These are phyloP conservation scores for Phataginus tetradactyla DNA, from an alignment of 2,797 vertebrate genomes.

Conservation along the genomic window DNA sequence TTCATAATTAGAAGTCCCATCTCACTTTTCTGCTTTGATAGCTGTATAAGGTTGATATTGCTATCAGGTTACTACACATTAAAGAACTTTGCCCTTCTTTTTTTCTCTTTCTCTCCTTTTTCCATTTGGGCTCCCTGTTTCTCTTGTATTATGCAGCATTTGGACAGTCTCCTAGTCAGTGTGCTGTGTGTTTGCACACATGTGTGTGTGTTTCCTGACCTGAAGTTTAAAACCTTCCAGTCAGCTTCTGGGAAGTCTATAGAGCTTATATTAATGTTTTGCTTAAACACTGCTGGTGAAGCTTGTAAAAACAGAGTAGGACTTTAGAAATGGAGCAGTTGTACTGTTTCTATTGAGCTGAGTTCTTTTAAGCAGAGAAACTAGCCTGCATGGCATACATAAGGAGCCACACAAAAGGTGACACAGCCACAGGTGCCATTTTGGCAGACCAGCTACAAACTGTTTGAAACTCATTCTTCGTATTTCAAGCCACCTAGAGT, in stretches of 20 bases:
- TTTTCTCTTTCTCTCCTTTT: background rate
- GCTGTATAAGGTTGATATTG: background rate
- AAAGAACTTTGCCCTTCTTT: background rate
- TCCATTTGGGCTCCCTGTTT: background rate
- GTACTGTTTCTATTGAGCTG: background rate
- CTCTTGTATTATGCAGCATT: background rate
- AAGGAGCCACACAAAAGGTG: background rate
- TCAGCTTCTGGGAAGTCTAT: background rate
- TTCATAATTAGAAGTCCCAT: background rate
- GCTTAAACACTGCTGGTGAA: background rate
- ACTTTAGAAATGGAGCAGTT: background rate
- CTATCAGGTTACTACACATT: background rate
- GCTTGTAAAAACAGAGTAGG: background rate
- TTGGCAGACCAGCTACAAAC: background rate
- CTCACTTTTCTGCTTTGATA: background rate
- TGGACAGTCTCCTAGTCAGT: background rate
- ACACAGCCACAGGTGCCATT: background rate
- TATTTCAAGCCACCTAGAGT: background rate
- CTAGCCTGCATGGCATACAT: background rate
- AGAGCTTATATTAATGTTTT: background rate
- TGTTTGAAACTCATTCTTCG: background rate
- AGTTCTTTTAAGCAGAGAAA: slow-evolving; percentile 37
- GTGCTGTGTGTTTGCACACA: background rate
- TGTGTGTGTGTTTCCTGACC: background rate
- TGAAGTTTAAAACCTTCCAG: slow-evolving; percentile 4